Evolutionary conservation across 2,113 vertebrate species (phyloP), one percentile per base, ranked within the genome.

Genomic region (Dicaeum eximium): DNA sequence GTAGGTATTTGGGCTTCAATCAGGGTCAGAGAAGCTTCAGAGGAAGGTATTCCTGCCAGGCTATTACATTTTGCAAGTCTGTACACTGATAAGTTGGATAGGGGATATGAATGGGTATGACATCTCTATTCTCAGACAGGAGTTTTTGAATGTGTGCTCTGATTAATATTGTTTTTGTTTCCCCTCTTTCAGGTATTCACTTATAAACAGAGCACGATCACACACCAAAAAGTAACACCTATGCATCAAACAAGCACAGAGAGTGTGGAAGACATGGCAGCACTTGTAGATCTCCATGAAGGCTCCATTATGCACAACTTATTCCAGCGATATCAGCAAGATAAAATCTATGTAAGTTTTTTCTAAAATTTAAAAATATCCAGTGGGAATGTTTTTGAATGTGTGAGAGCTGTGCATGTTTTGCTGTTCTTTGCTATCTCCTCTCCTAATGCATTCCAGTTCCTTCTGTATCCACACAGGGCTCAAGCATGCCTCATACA

Each of bases 301-400:
- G 99, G 99, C 6, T 98, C 99, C 94, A 99, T 99, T 97, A 98
- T 99, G 98, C 98, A 99, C 97, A 99, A 99, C 97, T 96, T 99
- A 21, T 98, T 97, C 97, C 98, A 98, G 86, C 97, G 99, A 58
- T 99, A 99, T 90, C 98, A 97, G 94, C 98, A 98, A 91, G 97
- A 98, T 88, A 98, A 97, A 83, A 99, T 99, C 90, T 99, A 99
- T 24, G 99, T 99, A 91, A 99, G 99, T 98, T 47, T 80, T 50
- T 77, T 62, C 15, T 73, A 20, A 57, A 51, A 35, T 48, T 38
- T 67, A 53, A 66, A 88, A 91, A 67, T 74, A 77, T 5, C 66
- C 54, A 50, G 56, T 53, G 67, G 38, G 24, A 64, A 42, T 71
- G 38, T 58, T 93, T 91, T 60, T 48, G 16, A 69, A 45, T 31